These are phyloP conservation scores for Bilobella aurantiaca DNA, from an alignment of 1,140 invertebrate genomes.

Conservation along the genomic window DNA sequence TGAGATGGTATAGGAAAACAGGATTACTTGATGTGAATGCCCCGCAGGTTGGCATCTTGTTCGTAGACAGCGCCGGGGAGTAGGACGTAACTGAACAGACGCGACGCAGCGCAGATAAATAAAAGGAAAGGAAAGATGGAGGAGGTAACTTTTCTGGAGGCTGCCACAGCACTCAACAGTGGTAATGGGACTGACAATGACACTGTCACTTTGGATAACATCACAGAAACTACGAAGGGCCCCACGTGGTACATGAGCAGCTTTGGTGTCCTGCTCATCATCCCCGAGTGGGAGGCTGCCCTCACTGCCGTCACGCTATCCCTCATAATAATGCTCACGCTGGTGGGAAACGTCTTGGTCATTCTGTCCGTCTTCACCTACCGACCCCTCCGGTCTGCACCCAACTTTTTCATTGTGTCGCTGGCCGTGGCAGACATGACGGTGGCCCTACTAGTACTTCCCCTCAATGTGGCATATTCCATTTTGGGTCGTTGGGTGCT, in stretches of 20 bases:
- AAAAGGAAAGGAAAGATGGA: too few relatives aligned
- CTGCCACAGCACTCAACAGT: too few relatives aligned
- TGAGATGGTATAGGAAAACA: too few relatives aligned
- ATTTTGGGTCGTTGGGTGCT: slow-evolving; percentile 81
- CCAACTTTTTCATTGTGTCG: slow-evolving; percentile 82
- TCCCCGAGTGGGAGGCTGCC: slow-evolving; percentile 67
- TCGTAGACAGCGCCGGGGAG: too few relatives aligned
- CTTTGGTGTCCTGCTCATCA: slow-evolving; percentile 50
- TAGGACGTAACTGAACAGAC: too few relatives aligned
- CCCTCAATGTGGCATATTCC: slow-evolving; percentile 87
- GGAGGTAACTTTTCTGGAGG: too few relatives aligned
- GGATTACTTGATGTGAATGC: too few relatives aligned
- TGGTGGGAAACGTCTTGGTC: slow-evolving; percentile 90
- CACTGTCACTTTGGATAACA: too few relatives aligned
- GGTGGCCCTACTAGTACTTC: slow-evolving; percentile 89
- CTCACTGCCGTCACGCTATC: slow-evolving; percentile 61
- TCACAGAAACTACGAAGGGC: too few relatives aligned
- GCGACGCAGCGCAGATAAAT: too few relatives aligned
- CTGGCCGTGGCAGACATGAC: slow-evolving; percentile 95
- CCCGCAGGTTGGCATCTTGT: too few relatives aligned
- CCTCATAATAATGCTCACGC: slow-evolving; percentile 73
- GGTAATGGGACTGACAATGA: too few relatives aligned
- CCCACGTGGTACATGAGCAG: slow-evolving; percentile 32
- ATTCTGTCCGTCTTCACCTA: slow-evolving; percentile 94
- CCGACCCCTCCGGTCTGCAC: slow-evolving; percentile 87